Evolutionary conservation across 2,888 invertebrate species (phyloP).

Genomic region (Drosophila dives): DNA sequence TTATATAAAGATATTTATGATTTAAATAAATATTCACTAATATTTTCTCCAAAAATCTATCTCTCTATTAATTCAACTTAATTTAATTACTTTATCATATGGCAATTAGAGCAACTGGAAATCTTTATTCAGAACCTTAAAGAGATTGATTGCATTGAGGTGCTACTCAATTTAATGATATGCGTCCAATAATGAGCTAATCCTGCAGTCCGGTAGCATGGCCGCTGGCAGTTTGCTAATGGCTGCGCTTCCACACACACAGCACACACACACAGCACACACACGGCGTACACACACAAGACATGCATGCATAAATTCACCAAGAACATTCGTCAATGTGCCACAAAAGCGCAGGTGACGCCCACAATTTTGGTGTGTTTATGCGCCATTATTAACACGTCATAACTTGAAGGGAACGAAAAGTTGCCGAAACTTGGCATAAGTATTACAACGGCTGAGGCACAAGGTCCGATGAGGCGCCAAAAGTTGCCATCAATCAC

Average conservation of each 20-base stretch:
- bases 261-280: slow-evolving; percentile 23
- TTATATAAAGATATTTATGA: too few species aligned
- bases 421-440: slow-evolving; percentile 58
- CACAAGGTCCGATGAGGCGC: slow-evolving; percentile 35
- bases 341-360: slow-evolving; percentile 59
- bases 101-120: background rate
- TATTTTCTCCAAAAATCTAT: too few species aligned
- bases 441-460: slow-evolving; percentile 18
- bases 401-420: slow-evolving; percentile 74
- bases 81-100: background rate
- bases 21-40: background rate
- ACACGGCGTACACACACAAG: slow-evolving; percentile 6
- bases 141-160: background rate
- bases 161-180: background rate
- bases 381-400: slow-evolving; percentile 83
- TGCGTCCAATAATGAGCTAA: slow-evolving; percentile 35
- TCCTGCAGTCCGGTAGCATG: slow-evolving; percentile 32
- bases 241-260: slow-evolving; percentile 30
- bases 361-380: slow-evolving; percentile 74
- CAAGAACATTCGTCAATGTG: slow-evolving; percentile 2
- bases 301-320: slow-evolving; percentile 6
- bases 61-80: background rate
- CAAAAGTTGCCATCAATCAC: slow-evolving; percentile 78
- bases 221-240: slow-evolving; percentile 46
- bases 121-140: background rate